phyloP scores from a whole-genome alignment of 2,797 vertebrate genomes.

The Sebastiscus albofasciatus region DNA sequence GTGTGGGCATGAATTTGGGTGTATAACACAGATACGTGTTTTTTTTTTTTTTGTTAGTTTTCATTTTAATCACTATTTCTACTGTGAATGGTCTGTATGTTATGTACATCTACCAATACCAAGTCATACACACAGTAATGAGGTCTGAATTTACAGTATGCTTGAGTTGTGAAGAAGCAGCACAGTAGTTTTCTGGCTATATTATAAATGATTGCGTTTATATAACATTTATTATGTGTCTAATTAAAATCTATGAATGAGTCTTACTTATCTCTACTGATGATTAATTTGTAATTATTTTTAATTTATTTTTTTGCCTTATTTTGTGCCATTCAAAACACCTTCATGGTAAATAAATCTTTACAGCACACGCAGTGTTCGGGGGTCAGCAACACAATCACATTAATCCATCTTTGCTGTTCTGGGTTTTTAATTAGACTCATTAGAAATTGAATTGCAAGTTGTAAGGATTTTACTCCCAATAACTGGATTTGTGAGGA shows the following conservation, averaged over 20 bases:
- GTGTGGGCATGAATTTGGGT: background rate
- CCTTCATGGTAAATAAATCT: slow-evolving; percentile 17
- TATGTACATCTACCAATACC: background rate
- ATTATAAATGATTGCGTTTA: background rate
- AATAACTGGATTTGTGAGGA: slow-evolving; percentile 1
- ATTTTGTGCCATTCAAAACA: background rate
- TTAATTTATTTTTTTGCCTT: slow-evolving; percentile 8
- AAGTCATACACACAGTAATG: background rate
- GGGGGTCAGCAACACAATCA: slow-evolving; percentile 5
- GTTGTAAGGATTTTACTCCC: background rate
- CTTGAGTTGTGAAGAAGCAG: background rate
- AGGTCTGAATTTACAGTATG: background rate
- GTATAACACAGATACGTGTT: background rate
- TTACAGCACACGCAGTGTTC: background rate
- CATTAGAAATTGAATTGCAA: slow-evolving; percentile 7
- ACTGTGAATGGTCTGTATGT: background rate
- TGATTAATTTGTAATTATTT: slow-evolving; percentile 5
- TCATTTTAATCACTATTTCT: background rate
- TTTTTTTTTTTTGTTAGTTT: background rate
- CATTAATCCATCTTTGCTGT: slow-evolving; percentile 16
- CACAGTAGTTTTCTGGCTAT: background rate
- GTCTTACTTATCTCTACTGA: background rate
- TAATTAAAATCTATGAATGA: background rate
- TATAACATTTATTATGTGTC: background rate
- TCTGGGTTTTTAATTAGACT: slow-evolving; percentile 27